These are phyloP conservation scores for Ophonus ardosiacus DNA, from an alignment of 2,888 invertebrate species.

Conservation along the genomic window DNA sequence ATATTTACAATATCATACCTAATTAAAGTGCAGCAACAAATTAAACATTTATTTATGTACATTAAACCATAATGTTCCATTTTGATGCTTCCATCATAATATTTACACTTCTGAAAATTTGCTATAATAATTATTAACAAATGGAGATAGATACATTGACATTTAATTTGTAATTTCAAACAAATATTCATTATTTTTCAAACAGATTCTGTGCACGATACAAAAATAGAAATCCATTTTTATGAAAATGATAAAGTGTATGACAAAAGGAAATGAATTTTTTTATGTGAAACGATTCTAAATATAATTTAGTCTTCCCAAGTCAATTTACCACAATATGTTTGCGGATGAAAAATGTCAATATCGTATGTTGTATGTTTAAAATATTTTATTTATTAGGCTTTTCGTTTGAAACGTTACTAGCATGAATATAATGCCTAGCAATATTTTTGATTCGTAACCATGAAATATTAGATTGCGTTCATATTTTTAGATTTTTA, in stretches of 20 bases:
- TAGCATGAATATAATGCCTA: conserved; percentile 16
- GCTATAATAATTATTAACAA: background rate
- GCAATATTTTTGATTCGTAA: conserved; percentile 34
- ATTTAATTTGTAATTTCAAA: too few relatives aligned
- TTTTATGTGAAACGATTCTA: conserved; percentile 14
- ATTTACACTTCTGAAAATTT: background rate
- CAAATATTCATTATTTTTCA: too few relatives aligned
- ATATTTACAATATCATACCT: background rate
- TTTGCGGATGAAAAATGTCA: conserved; percentile 14
- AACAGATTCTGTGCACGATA: background rate
- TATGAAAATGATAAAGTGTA: conserved; percentile 10
- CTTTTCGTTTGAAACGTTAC: background rate
- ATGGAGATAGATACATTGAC: background rate
- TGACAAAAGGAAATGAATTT: conserved; percentile 3
- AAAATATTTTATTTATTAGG: conserved; percentile 32
- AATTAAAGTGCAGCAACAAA: background rate
- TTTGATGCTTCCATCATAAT: background rate
- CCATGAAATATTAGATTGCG: conserved; percentile 45
- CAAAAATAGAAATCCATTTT: background rate
- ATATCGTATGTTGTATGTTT: conserved; percentile 23
- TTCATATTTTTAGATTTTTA: conserved; percentile 48
- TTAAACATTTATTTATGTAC: background rate
- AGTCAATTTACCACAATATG: conserved; percentile 18
- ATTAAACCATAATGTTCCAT: background rate
- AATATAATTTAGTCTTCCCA: conserved; percentile 8